phyloP scores from a whole-genome alignment of 2,113 vertebrate species.

The Anguilla rostrata region DNA sequence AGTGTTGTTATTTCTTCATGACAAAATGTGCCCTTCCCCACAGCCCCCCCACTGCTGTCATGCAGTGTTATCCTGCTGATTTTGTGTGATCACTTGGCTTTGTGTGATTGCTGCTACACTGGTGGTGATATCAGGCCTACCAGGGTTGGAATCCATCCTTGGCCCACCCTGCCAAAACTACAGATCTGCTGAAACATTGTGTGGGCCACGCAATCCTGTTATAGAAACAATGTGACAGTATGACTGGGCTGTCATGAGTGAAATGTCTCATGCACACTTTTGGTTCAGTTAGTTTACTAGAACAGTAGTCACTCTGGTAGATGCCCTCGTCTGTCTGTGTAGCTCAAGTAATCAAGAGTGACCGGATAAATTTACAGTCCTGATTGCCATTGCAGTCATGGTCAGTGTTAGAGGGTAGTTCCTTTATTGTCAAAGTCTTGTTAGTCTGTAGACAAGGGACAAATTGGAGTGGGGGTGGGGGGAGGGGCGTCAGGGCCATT shows the following conservation, averaged over 20 bases:
- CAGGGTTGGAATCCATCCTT: not conserved
- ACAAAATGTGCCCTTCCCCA: not conserved
- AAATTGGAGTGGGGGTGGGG: not conserved
- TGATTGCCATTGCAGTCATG: not conserved
- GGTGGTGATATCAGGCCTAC: not conserved
- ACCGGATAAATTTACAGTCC: not conserved
- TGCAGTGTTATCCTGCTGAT: not conserved
- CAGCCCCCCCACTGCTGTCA: not conserved
- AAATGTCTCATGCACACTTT: not conserved
- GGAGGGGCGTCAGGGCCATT: not conserved
- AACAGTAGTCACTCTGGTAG: constrained; percentile 57
- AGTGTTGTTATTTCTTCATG: not conserved
- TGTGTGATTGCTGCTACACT: not conserved
- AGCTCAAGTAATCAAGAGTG: not conserved
- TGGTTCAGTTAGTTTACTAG: not conserved
- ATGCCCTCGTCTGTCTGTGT: not conserved
- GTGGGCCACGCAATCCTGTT: not conserved
- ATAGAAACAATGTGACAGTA: not conserved
- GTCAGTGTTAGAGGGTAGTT: not conserved
- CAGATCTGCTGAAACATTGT: not conserved
- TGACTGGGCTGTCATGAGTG: not conserved
- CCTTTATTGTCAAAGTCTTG: not conserved
- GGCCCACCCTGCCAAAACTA: not conserved
- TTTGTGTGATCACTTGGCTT: not conserved
- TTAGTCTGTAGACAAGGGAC: not conserved